Evolutionary conservation across 2,797 vertebrate genomes (phyloP).

Genomic region (Alca torda): DNA sequence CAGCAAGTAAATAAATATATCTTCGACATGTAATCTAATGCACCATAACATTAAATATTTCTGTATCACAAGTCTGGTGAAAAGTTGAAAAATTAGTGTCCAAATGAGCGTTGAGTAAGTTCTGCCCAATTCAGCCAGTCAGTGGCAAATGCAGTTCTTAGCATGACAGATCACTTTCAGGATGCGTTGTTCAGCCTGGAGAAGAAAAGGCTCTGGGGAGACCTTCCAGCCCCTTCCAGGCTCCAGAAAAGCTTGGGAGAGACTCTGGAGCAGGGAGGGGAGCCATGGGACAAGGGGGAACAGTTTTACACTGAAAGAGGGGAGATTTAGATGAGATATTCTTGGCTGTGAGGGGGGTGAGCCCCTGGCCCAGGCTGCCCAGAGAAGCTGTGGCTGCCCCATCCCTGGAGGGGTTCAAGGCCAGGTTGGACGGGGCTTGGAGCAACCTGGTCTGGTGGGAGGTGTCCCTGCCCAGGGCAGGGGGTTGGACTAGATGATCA

Average conservation of each 20-base stretch:
- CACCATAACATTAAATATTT: rapidly evolving
- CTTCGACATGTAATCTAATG: not conserved
- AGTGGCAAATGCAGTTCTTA: not conserved
- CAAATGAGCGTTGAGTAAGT: not conserved
- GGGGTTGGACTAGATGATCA: rapidly evolving
- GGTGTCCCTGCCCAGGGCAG: not conserved
- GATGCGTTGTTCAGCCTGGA: rapidly evolving
- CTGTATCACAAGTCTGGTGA: not conserved
- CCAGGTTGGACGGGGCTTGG: rapidly evolving
- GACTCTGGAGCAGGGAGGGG: rapidly evolving
- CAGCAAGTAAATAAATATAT: not conserved
- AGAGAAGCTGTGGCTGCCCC: not conserved
- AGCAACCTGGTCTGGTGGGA: rapidly evolving
- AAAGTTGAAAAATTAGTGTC: rapidly evolving
- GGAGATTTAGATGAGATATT: rapidly evolving
- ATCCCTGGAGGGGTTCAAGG: rapidly evolving
- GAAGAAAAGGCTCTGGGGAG: rapidly evolving
- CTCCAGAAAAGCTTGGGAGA: not conserved
- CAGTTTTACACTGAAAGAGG: not conserved
- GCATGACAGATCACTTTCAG: rapidly evolving
- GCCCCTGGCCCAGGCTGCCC: rapidly evolving
- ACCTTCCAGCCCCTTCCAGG: rapidly evolving
- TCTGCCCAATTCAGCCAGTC: not conserved
- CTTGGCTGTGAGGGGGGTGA: rapidly evolving
- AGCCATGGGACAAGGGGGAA: not conserved